Evolutionary conservation across 1,140 invertebrate genomes (phyloP).

Genomic region (Drosophila santomea): DNA sequence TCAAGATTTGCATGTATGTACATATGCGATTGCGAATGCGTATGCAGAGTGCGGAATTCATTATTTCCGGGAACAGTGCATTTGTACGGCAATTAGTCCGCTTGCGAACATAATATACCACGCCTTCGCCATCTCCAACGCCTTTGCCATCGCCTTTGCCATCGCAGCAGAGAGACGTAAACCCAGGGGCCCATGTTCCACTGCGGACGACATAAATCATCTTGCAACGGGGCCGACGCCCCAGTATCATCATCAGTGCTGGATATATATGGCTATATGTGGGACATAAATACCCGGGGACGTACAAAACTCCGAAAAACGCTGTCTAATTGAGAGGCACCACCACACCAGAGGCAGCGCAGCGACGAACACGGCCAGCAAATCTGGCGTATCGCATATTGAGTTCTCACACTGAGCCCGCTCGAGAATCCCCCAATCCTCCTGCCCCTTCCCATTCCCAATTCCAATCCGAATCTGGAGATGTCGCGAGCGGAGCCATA

Average conservation of each 20-base stretch:
- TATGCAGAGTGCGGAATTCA: slow-evolving; percentile 64
- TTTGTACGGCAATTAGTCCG: slow-evolving; percentile 84
- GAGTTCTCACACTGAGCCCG: slow-evolving; percentile 54
- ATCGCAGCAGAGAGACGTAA: slow-evolving; percentile 10
- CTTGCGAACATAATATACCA: slow-evolving; percentile 61
- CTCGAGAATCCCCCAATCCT: slow-evolving; percentile 3
- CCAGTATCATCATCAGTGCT: slow-evolving; percentile 32
- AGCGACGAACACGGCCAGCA: slow-evolving; percentile 14
- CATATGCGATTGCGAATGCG: slow-evolving; percentile 12
- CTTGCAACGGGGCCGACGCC: slow-evolving; percentile 53
- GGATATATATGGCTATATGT: slow-evolving; percentile 13
- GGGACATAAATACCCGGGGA: slow-evolving; percentile 55
- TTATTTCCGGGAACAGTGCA: slow-evolving; percentile 84
- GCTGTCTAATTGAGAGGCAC: slow-evolving; percentile 76
- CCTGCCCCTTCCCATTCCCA: neutral
- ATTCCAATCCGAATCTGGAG: slow-evolving; percentile 15
- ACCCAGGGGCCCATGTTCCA: slow-evolving; percentile 55
- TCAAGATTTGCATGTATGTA: slow-evolving; percentile 40
- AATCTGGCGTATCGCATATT: slow-evolving; percentile 40
- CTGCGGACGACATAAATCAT: slow-evolving; percentile 77
- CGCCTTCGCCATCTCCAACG: slow-evolving; percentile 4
- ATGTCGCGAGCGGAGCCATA: slow-evolving; percentile 45
- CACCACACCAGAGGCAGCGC: slow-evolving; percentile 24
- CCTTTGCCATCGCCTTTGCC: slow-evolving; percentile 9
- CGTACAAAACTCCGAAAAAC: slow-evolving; percentile 49